Conservation (phyloP, 2,797 vertebrate species). For the Orientallactaga sibirica region DNA sequence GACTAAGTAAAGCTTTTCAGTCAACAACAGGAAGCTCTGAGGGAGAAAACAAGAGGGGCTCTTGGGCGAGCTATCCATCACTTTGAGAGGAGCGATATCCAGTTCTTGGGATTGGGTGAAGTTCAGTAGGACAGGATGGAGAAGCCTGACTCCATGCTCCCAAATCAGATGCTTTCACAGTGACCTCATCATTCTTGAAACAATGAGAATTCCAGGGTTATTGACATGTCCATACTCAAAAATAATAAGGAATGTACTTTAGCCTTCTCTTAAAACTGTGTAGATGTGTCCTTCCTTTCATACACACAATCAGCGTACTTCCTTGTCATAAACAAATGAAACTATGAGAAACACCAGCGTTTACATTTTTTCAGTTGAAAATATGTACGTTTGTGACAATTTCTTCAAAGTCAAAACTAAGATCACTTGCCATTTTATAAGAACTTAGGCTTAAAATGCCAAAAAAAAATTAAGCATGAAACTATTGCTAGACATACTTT, state of each 20-base stretch:
- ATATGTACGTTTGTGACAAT: background rate
- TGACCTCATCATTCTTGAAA: conserved; percentile 65
- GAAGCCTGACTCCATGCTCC: conserved; percentile 48
- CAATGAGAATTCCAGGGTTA: conserved; percentile 47
- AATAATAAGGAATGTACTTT: conserved; percentile 42
- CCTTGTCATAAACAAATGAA: background rate
- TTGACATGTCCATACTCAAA: conserved; percentile 5
- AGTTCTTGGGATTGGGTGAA: background rate
- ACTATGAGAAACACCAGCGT: background rate
- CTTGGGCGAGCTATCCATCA: background rate
- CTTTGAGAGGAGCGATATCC: background rate
- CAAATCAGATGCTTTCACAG: conserved; percentile 6
- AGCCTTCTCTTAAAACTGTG: conserved; percentile 26
- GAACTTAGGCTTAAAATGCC: background rate
- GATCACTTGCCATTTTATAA: conserved; percentile 27
- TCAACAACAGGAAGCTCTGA: background rate
- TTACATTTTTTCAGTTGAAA: conserved; percentile 8
- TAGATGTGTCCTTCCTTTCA: background rate
- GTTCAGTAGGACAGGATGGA: conserved; percentile 46
- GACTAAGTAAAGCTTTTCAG: background rate
- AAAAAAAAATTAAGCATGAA: conserved; percentile 16
- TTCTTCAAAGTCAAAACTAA: conserved; percentile 29
- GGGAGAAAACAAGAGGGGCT: background rate
- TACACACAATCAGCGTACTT: background rate
- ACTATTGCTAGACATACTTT: background rate